phyloP scores from a whole-genome alignment of 2,113 vertebrate genomes.

The Nyctereutes procyonoides region DNA sequence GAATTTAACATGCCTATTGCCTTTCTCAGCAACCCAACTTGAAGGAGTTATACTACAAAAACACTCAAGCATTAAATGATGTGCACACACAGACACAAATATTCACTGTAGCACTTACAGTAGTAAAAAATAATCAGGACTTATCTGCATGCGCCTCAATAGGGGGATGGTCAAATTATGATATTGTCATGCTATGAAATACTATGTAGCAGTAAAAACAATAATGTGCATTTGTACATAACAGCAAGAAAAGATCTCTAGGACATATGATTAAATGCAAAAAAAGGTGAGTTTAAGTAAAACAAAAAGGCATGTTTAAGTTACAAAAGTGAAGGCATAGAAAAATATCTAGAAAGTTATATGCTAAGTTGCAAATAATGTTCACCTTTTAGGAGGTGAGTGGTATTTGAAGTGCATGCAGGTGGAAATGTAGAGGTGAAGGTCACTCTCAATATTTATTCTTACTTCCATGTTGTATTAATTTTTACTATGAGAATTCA shows the following conservation, averaged over 20 bases:
- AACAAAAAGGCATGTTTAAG: not conserved
- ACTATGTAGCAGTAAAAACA: not conserved
- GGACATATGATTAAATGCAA: not conserved
- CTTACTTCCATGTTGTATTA: not conserved
- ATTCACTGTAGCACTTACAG: not conserved
- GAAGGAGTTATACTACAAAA: not conserved
- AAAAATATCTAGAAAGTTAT: not conserved
- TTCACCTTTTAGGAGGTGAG: not conserved
- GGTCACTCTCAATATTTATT: not conserved
- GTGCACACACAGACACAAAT: fast-evolving
- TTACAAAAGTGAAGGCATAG: not conserved
- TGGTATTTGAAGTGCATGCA: not conserved
- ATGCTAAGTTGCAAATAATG: not conserved
- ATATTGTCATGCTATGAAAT: not conserved
- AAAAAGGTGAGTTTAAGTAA: not conserved
- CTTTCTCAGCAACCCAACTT: not conserved
- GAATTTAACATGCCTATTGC: not conserved
- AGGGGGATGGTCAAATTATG: not conserved
- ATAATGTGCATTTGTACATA: not conserved
- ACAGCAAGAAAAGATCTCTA: not conserved
- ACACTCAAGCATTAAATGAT: not conserved
- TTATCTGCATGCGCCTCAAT: not conserved
- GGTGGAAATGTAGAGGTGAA: not conserved
- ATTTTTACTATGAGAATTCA: not conserved
- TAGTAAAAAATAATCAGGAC: not conserved